Conservation (phyloP, 2,113 vertebrate genomes). For the Cephalopterus ornatus region DNA sequence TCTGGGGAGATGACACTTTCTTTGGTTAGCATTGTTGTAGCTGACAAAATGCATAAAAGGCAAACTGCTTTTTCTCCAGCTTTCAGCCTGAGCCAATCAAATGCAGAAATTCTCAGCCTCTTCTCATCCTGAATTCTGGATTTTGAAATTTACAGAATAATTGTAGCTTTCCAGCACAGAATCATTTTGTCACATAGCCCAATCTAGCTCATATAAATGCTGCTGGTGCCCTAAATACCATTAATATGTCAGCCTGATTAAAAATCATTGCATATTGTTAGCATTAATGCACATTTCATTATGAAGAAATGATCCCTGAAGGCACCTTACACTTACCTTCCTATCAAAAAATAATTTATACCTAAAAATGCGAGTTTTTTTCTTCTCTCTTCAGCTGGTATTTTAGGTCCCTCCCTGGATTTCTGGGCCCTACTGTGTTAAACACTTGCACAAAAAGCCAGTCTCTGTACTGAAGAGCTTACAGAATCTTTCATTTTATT, state of each 20-base stretch:
- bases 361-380: neutral
- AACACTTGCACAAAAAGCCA: neutral
- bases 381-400: neutral
- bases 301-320: neutral
- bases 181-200: slow-evolving; percentile 4
- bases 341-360: slow-evolving; percentile 6
- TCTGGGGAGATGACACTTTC: slow-evolving; percentile 25
- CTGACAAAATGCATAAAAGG: slow-evolving; percentile 26
- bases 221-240: neutral
- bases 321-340: neutral
- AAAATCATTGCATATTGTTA: slow-evolving; percentile 7
- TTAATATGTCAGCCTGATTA: neutral
- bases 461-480: neutral
- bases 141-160: slow-evolving; percentile 52
- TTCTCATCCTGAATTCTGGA: slow-evolving; percentile 18
- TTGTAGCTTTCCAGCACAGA: slow-evolving; percentile 19
- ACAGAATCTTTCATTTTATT: neutral
- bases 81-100: slow-evolving; percentile 22
- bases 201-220: neutral
- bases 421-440: neutral
- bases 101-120: neutral
- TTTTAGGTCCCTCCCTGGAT: neutral
- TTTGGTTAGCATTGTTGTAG: slow-evolving; percentile 40
- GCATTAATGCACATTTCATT: neutral
- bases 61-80: neutral